Percentiles rank a stretch among this genome's conserved stretches.
These are phyloP conservation scores for Pelagia noctiluca DNA, from an alignment of 30 jellyfish, hydroid and myxozoan genomes.

Conservation along the genomic window DNA sequence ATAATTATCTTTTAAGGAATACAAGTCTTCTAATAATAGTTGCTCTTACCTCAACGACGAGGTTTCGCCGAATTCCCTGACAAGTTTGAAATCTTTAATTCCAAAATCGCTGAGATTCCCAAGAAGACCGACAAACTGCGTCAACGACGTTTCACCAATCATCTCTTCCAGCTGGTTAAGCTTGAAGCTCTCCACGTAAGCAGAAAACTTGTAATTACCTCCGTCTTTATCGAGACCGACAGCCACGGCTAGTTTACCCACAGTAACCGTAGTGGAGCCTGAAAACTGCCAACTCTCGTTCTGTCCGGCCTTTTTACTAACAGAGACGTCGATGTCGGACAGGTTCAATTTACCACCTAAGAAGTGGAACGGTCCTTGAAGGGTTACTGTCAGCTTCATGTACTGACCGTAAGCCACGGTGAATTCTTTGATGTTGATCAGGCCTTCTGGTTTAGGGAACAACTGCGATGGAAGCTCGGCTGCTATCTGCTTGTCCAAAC, in stretches of 20 bases:
- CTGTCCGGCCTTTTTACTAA: slow-evolving; percentile 37
- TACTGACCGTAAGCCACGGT: slow-evolving; percentile 38
- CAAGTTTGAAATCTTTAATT: slow-evolving; percentile 64
- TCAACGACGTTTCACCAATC: slow-evolving; percentile 39
- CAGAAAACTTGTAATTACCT: slow-evolving; percentile 34
- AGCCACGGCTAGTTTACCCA: slow-evolving; percentile 58
- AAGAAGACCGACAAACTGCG: slow-evolving; percentile 17
- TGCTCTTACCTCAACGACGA: slow-evolving; percentile 55
- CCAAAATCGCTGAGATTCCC: slow-evolving; percentile 71
- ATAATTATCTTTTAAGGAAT: too few species aligned
- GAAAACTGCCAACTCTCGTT: slow-evolving; percentile 37
- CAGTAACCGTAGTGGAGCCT: slow-evolving; percentile 57
- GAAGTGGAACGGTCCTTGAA: slow-evolving; percentile 71
- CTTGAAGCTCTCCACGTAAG: slow-evolving; percentile 59
- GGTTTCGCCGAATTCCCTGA: slow-evolving; percentile 58
- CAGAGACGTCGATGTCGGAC: slow-evolving; percentile 53
- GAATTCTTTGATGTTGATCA: slow-evolving; percentile 64
- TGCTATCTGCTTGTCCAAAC: slow-evolving; percentile 67
- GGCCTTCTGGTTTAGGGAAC: slow-evolving; percentile 65
- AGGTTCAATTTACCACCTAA: slow-evolving; percentile 54
- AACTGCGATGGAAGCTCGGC: slow-evolving; percentile 72
- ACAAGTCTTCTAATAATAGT: too few species aligned
- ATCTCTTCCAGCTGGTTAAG: slow-evolving; percentile 54
- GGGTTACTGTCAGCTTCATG: slow-evolving; percentile 38
- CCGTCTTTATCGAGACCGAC: slow-evolving; percentile 60